Evolutionary conservation across 2,113 vertebrate genomes (phyloP).

Genomic region (Nothocercus julius): DNA sequence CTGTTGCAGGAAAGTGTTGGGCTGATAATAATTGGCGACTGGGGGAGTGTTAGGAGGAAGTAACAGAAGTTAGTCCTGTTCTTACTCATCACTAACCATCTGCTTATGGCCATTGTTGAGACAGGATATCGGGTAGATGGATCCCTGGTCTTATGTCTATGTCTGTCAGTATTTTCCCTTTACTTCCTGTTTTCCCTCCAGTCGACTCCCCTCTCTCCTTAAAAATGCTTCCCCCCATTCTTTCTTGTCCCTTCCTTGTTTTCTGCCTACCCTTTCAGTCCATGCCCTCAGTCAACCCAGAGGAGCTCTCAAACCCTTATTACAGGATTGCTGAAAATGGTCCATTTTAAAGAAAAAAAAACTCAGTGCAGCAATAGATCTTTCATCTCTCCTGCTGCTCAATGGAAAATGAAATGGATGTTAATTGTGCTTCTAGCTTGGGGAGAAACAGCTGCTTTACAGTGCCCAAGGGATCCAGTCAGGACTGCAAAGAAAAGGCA

Average conservation of each 20-base stretch:
- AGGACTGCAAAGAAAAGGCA: not conserved
- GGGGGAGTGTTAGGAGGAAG: constrained; percentile 63
- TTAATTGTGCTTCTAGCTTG: not conserved
- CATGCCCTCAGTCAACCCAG: not conserved
- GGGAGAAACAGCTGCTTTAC: not conserved
- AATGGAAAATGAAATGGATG: not conserved
- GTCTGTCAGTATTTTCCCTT: constrained; percentile 49
- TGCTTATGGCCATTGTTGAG: constrained; percentile 67
- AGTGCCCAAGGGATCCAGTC: not conserved
- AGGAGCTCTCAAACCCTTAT: not conserved
- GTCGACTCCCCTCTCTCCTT: constrained; percentile 29
- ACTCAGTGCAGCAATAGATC: not conserved
- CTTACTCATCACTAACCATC: constrained; percentile 65
- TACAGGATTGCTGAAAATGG: not conserved
- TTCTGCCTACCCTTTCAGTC: constrained; percentile 25
- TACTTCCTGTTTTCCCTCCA: constrained; percentile 61
- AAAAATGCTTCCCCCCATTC: constrained; percentile 66
- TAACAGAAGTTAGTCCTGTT: constrained; percentile 30
- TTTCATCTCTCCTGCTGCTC: not conserved
- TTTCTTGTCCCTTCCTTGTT: constrained; percentile 47
- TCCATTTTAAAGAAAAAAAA: not conserved
- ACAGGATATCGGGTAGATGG: constrained; percentile 61
- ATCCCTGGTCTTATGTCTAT: constrained; percentile 52
- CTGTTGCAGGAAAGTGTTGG: not conserved
- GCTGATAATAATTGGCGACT: constrained; percentile 46